A percentile compares a stretch with the other conserved stretches of the same genome.
Evolutionary conservation across 2,113 vertebrate genomes (phyloP).

Genomic region (Grammomys dolichurus): DNA sequence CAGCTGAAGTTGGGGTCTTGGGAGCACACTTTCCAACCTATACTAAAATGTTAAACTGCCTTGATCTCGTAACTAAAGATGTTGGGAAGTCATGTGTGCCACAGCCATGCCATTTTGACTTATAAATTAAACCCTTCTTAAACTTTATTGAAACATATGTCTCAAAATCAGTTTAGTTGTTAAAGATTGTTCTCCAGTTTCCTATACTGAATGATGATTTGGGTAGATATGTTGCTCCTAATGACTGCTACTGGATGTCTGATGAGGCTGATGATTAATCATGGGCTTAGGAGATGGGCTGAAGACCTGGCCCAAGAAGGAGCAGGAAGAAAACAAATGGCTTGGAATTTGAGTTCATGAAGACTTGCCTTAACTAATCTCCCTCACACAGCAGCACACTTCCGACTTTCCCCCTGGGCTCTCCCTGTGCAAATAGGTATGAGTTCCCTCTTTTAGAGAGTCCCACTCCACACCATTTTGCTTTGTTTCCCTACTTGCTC

Average conservation of each 20-base stretch:
- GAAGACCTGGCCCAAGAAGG: background rate
- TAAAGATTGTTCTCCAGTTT: background rate
- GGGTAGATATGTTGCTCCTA: background rate
- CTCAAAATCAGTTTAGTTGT: conserved; percentile 13
- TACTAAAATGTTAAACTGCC: background rate
- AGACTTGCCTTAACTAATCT: background rate
- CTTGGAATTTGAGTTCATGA: background rate
- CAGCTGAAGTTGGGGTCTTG: background rate
- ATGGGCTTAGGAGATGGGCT: too few species aligned
- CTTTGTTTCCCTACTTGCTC: background rate
- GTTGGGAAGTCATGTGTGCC: background rate
- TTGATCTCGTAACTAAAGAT: background rate
- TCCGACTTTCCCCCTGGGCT: background rate
- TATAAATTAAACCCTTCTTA: background rate
- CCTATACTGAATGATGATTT: background rate
- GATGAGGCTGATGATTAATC: too few species aligned
- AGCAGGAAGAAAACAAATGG: background rate
- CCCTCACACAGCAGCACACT: background rate
- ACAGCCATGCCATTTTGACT: background rate
- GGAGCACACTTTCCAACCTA: background rate
- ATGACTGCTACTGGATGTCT: background rate
- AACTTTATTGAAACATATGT: background rate
- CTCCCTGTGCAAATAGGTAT: background rate
- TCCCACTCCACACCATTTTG: background rate
- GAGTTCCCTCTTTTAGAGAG: background rate